Evolutionary conservation across 2,797 vertebrate genomes (phyloP).

Genomic region (Amblyopsis hoosieri): DNA sequence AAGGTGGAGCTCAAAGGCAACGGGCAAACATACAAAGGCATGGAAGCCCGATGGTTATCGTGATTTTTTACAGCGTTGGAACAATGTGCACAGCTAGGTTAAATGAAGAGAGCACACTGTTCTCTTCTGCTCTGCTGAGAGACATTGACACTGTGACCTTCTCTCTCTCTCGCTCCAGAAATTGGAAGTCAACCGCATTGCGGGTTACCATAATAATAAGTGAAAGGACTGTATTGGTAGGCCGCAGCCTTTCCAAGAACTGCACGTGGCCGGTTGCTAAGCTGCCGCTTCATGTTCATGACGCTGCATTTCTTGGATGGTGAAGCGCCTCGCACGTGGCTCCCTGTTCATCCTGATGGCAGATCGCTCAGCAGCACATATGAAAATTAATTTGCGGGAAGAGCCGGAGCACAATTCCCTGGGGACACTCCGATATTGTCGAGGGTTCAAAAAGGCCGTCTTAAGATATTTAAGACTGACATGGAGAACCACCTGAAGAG

Average conservation of each 20-base stretch:
- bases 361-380: neutral
- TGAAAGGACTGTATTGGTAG: conserved; percentile 1
- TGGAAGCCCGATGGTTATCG: neutral
- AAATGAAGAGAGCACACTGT: conserved; percentile 23
- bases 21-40: neutral
- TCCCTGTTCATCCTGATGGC: neutral
- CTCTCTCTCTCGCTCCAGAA: neutral
- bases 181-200: conserved; percentile 11
- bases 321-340: neutral
- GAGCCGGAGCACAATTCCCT: neutral
- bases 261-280: neutral
- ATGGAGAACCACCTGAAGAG: neutral
- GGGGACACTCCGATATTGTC: neutral
- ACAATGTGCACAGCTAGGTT: conserved; percentile 2
- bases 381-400: neutral
- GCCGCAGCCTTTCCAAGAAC: neutral
- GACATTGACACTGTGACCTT: conserved; percentile 32
- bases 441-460: neutral
- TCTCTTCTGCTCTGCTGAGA: conserved; percentile 21
- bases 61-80: conserved; percentile 10
- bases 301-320: neutral
- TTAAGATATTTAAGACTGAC: neutral
- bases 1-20: conserved; percentile 3
- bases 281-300: neutral
- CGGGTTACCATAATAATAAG: conserved; percentile 32